Evolutionary conservation across 2,113 vertebrate genomes (phyloP), one percentile per base, ranked within the genome.

Genomic region (Fulica atra): DNA sequence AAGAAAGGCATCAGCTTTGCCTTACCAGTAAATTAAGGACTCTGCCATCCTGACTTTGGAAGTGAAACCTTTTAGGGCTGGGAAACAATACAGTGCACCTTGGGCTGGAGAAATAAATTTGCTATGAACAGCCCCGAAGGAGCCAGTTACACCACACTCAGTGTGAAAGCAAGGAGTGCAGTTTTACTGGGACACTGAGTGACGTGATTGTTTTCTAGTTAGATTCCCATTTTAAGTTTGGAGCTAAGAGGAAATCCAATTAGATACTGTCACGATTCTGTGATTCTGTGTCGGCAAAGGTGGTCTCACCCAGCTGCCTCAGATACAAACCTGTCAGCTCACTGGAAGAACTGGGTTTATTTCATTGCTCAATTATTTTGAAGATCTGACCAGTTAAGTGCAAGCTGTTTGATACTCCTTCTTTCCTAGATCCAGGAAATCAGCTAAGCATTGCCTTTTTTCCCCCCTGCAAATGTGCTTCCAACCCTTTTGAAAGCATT

Each of bases 281-380:
- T 46, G 44, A 46, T 46, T 46, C 44, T 46, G 16, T 53, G 64
- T 63, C 56, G 44, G 23, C 50, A 36, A 26, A 59, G 54, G 66
- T 10, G 79, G 73, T 73, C 9, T 83, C 71, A 54, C 63, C 13
- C 56, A 90, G 63, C 82, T 94, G 76, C 68, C 50, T 89, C 72
- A 42, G 31, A 38, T 79, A 35, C 13, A 48, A 68, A 78, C 38
- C 69, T 92, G 69, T 87, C 65, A 53, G 73, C 19, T 64, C 31
- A 48, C 57, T 91, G 84, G 53, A 46, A 92, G 23, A 68, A 20
- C 21, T 57, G 29, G 29, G 21, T 48, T 91, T 51, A 53, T 72
- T 89, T 87, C 48, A 12, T 81, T 81, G 24, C 74, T 79, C 11
- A 3, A 29, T 89, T 93, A 29, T 66, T 93, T 80, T 63, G 70